Base-by-base conservation (phyloP, 2,113 vertebrate genomes). In the Acrocephalus kingi region DNA sequence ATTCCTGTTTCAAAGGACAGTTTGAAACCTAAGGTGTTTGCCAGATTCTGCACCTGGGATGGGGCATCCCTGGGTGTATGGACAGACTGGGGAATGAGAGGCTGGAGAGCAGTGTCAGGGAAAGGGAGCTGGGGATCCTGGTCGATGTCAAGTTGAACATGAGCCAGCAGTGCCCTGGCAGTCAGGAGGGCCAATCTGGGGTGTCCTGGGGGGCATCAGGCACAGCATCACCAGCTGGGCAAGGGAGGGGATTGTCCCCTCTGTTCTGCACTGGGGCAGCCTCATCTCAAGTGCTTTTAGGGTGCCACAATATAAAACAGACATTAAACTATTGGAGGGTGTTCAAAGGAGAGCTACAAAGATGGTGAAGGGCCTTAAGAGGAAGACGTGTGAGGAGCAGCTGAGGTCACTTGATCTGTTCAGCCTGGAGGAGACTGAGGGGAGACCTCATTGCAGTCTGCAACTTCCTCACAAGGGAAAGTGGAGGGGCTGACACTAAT, bases 191-290 rank as follows among this genome's bases (percentile, higher is more conserved):
- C 5, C 58, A 64, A 0, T 35, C 4, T 4, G 41, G 51, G 11
- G 8, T 73, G 45, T 52, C 27, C 33, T 52, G 27, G 8, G 25
- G 10, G 10, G 10, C 33, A 66, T 23, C 76, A 80, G 58, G 35
- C 31, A 23, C 22, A 80, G 31, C 37, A 73, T 59, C 0, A 0
- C 14, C 37, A 74, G 37, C 37, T 0, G 0, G 59, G 23, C 4
- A 13, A 59, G 46, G 37, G 13, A 74, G 27, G 52, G 15, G 19
- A 67, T 39, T n/a, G 52, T 67, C 37, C 86, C 0, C 51, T 66
- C 31, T 80, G 41, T 35, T 43, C 37, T 67, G 77, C 6, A 0
- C 43, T 23, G 22, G 31, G 8, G 25, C 0, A 0, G 18, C 22
- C 27, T 51, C 76, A 28, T 23, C 59, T 89, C 0, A 0, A 45